Percentiles rank a stretch among this genome's conserved stretches.
Conservation (phyloP, 2,113 vertebrate genomes). For the Dissostichus mawsoni region DNA sequence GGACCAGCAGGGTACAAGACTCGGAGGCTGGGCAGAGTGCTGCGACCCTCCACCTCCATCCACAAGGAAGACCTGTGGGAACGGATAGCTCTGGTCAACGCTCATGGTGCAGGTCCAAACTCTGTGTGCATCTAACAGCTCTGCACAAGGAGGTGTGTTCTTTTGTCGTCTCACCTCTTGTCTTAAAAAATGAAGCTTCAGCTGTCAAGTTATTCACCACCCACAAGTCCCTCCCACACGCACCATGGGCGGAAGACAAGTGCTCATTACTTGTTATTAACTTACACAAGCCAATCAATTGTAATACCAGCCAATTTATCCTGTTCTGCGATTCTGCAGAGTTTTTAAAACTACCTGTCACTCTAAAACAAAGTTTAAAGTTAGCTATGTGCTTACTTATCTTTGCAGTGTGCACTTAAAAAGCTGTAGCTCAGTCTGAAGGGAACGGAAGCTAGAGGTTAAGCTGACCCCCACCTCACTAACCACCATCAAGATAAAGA, state of each 20-base stretch:
- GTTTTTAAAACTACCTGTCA: too few relatives aligned
- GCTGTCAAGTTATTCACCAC: slow-evolving; percentile 39
- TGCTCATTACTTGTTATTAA: slow-evolving; percentile 2
- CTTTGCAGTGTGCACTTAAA: background rate
- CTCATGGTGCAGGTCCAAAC: slow-evolving; percentile 57
- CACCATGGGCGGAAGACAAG: background rate
- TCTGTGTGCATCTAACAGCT: slow-evolving; percentile 25
- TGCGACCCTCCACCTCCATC: slow-evolving; percentile 33
- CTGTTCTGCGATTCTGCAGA: background rate
- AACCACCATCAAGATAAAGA: slow-evolving; percentile 17
- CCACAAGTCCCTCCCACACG: slow-evolving; percentile 57
- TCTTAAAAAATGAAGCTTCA: slow-evolving; percentile 32
- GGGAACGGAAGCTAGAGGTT: slow-evolving; percentile 41
- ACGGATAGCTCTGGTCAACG: slow-evolving; percentile 61
- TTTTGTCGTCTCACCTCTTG: slow-evolving; percentile 28
- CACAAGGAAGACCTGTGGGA: slow-evolving; percentile 71
- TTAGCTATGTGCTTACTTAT: background rate
- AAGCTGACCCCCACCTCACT: slow-evolving; percentile 42
- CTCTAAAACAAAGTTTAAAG: background rate
- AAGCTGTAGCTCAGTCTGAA: background rate
- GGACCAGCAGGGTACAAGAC: slow-evolving; percentile 64
- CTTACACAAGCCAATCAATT: background rate
- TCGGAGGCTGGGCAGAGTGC: slow-evolving; percentile 15
- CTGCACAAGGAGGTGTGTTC: slow-evolving; percentile 48
- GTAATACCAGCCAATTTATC: background rate